Percentiles rank a stretch among this genome's conserved stretches.
Conservation (phyloP, 2,113 vertebrate genomes). For the Poicephalus gulielmi region DNA sequence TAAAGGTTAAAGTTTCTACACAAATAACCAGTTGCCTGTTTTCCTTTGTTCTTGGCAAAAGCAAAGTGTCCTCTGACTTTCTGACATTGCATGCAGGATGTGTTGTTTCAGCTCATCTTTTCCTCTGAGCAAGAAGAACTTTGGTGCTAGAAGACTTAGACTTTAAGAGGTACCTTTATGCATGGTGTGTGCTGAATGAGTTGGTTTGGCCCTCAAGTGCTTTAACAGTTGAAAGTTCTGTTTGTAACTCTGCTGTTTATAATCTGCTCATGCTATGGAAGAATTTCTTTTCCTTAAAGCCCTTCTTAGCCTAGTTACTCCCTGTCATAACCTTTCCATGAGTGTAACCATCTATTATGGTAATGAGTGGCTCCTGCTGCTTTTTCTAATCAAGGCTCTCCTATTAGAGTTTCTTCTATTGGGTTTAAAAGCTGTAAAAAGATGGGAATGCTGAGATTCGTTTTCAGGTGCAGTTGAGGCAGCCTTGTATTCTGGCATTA, state of each 20-base stretch:
- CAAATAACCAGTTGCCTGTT: background rate
- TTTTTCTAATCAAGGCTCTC: background rate
- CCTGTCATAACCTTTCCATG: conserved; percentile 23
- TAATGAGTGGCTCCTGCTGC: background rate
- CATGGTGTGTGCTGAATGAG: background rate
- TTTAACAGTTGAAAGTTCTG: background rate
- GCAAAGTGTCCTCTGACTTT: background rate
- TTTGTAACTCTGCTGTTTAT: background rate
- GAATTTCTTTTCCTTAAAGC: background rate
- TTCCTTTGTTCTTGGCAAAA: background rate
- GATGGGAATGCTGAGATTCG: background rate
- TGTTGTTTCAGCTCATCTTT: background rate
- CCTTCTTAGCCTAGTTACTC: background rate
- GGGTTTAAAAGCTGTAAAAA: background rate
- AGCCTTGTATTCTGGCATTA: background rate
- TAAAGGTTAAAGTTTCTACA: background rate
- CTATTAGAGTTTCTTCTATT: background rate
- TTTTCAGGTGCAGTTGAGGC: background rate
- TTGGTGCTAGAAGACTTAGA: background rate
- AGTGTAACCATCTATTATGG: background rate
- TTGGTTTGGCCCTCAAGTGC: background rate
- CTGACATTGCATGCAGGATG: background rate
- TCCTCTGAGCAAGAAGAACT: background rate
- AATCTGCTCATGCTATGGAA: background rate
- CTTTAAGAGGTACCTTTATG: background rate